These are phyloP conservation scores for Drosophila ohnishii DNA, from an alignment of 1,140 invertebrate genomes.

Conservation along the genomic window DNA sequence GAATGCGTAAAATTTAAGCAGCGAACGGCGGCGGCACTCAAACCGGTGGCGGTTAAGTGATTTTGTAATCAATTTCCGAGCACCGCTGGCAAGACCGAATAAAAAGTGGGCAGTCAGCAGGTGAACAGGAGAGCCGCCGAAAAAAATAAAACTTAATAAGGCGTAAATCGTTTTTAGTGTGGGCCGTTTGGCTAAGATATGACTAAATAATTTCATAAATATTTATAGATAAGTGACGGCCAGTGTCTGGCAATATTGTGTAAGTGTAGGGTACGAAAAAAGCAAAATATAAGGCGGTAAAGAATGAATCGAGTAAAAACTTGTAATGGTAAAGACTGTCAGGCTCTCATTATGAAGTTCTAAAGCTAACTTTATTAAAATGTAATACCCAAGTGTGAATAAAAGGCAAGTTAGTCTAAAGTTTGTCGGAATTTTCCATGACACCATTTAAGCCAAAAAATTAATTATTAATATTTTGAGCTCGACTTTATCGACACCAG, in stretches of 20 bases:
- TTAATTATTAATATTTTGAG: conserved; percentile 26
- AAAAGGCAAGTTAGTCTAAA: neutral
- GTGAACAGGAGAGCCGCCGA: conserved; percentile 10
- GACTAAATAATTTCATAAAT: conserved; percentile 72
- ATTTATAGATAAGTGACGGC: conserved; percentile 58
- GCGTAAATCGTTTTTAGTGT: conserved; percentile 63
- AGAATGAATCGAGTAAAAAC: neutral
- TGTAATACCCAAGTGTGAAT: neutral
- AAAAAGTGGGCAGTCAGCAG: conserved; percentile 40
- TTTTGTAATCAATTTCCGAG: conserved; percentile 69
- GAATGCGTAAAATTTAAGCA: conserved; percentile 79
- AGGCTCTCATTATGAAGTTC: neutral
- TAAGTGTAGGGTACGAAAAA: neutral
- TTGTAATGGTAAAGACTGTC: neutral
- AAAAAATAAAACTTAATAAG: conserved; percentile 51
- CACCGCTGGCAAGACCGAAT: conserved; percentile 19
- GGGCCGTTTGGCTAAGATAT: conserved; percentile 61
- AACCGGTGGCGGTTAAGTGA: conserved; percentile 59
- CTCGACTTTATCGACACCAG: conserved; percentile 28
- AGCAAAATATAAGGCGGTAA: neutral
- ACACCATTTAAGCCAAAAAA: conserved; percentile 10
- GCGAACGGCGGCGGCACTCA: conserved; percentile 42
- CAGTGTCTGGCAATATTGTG: conserved; percentile 7
- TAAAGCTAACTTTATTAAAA: neutral
- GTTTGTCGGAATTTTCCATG: neutral